Base-by-base conservation (phyloP, 2,113 vertebrate genomes). In the Lota lota region DNA sequence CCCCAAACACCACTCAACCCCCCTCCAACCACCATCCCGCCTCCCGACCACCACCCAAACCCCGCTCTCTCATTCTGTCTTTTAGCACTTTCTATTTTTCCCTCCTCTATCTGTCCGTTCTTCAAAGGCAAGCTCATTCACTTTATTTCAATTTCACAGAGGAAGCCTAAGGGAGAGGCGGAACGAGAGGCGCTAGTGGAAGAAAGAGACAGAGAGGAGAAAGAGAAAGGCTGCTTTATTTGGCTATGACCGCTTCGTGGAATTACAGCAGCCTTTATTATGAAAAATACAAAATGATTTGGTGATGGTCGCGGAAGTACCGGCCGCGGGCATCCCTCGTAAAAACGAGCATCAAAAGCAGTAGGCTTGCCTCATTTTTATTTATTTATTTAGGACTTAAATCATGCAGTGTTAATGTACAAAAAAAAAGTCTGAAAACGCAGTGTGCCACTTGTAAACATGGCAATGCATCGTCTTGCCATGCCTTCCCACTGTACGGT, bases 91-190 rank as follows among this genome's bases (percentile, higher is more conserved):
- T 76, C 76, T 83, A 10, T 24, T 22, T 57, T 4, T 18, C 47
- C 19, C 14, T 19, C 20, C n/a, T 10, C 22, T 64, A 63, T 61
- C 14, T 77, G 22, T 22, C 88, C 89, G 81, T 88, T 90, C 92
- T 93, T 93, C 92, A 92, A 91, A 92, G 89, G 74, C 70, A 88
- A 85, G 83, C 88, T 92, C 85, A 88, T 90, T 91, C 89, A 89
- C 83, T 92, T 86, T 90, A 90, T 92, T 92, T 91, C 91, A 92
- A 92, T 92, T 90, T 91, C 86, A 88, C 76, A 88, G 84, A 85
- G 77, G 60, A 82, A 87, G 81, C 92, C 91, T 68, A 68, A 83
- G 87, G 87, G 90, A 78, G 80, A 88, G 72, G 70, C 66, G 74
- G 83, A 80, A 80, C 14, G 22, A 69, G 58, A 69, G 33, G n/a